Conservation (phyloP, 2,797 vertebrate genomes). For the Melanogrammus aeglefinus region DNA sequence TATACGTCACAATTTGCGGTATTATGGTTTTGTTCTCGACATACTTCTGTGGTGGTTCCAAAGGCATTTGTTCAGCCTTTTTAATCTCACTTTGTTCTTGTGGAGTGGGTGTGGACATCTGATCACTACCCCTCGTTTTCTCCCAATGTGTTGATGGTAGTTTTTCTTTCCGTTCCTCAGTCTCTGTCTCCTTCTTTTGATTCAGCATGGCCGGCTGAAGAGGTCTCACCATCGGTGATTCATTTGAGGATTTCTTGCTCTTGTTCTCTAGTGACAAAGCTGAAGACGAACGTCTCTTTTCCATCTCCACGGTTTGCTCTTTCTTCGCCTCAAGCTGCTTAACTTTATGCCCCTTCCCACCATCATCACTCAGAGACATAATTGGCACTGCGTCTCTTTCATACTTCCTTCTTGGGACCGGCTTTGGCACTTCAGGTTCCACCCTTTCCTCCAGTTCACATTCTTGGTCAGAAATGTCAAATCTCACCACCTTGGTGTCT, state of each 20-base stretch:
- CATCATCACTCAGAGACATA: constrained; percentile 20
- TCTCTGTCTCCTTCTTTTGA: constrained; percentile 16
- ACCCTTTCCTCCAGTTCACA: constrained; percentile 34
- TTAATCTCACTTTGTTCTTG: constrained; percentile 28
- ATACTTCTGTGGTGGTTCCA: constrained; percentile 21
- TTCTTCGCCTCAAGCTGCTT: constrained; percentile 7
- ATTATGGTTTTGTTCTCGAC: constrained; percentile 15
- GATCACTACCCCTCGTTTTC: constrained; percentile 30
- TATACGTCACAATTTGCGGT: constrained; percentile 14
- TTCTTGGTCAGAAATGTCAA: constrained; percentile 75
- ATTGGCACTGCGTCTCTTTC: constrained; percentile 15
- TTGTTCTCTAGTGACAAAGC: constrained; percentile 18
- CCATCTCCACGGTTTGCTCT: neutral
- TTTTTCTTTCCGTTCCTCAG: constrained; percentile 26
- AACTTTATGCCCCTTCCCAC: constrained; percentile 17
- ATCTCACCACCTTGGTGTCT: neutral
- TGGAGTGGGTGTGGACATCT: constrained; percentile 3
- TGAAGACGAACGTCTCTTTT: constrained; percentile 13
- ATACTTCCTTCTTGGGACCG: constrained; percentile 16
- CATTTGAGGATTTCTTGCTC: constrained; percentile 15
- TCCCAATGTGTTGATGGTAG: constrained; percentile 21
- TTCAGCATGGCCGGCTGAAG: constrained; percentile 16
- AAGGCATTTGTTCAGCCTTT: constrained; percentile 1
- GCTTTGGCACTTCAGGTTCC: constrained; percentile 29
- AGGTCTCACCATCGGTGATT: constrained; percentile 25